Base-by-base conservation (phyloP, 2,113 vertebrate genomes). In the Danionella cerebrum region DNA sequence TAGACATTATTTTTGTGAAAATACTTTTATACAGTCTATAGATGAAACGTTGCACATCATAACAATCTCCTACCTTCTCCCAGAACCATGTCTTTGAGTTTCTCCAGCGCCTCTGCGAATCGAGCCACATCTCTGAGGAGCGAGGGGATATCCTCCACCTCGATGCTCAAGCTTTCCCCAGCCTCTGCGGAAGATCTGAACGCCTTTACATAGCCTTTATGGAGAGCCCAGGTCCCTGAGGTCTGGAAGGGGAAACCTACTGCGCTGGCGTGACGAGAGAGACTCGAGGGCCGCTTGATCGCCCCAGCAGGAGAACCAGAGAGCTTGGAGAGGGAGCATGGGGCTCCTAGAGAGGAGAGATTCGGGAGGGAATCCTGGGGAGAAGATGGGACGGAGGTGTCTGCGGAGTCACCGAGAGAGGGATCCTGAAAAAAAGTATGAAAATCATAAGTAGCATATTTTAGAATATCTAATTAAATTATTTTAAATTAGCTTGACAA, bases 191-290 rank as follows among this genome's bases (percentile, higher is more conserved):
- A 38, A 0, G 89, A 65, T 19, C 87, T 88, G n/a, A 84, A 81
- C 19, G 85, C 84, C 65, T 85, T 94, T 0, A 66, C 67, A 10
- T 91, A 88, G 14, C 84, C 81, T 53, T 90, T 90, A 31, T 83
- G 78, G 35, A 86, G 67, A 0, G 90, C 83, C 80, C 93, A 89
- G 1, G 91, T 78, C 13, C 75, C 75, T 0, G 71, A 51, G 0
- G 71, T 58, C 0, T 91, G 88, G 18, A 97, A 87, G 0, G 94
- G 87, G 83, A 98, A 93, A 21, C 94, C 88, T 0, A 91, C 89
- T 0, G 94, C 91, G 0, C 95, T 98, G 84, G 93, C 91, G 0
- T 98, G 94, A 36, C 95, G 89, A 82, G 92, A 96, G 62, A 98
- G 89, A 24, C 85, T 89, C 3, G 91, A 91, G 18, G 95, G 92